Evolutionary conservation across 2,113 vertebrate genomes (phyloP).

Genomic region (Pollimyrus isidori): DNA sequence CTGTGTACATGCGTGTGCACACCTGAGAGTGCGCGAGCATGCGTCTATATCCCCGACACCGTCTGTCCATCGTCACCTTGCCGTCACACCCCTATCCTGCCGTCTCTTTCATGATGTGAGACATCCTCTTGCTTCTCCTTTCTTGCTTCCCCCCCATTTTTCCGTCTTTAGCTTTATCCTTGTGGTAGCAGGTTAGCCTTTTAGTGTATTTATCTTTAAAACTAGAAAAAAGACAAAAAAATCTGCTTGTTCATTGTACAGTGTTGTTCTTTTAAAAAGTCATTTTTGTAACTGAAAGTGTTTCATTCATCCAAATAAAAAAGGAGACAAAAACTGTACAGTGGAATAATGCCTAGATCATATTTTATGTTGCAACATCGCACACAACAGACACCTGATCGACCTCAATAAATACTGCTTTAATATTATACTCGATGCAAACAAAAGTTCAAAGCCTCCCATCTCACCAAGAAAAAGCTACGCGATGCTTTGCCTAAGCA

Average conservation of each 20-base stretch:
- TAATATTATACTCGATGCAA: not conserved
- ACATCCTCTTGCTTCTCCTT: constrained; percentile 31
- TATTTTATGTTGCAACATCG: not conserved
- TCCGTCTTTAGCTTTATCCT: constrained; percentile 41
- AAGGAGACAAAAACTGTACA: constrained; percentile 66
- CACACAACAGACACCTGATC: not conserved
- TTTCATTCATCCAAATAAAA: constrained; percentile 75
- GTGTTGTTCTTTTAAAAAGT: constrained; percentile 73
- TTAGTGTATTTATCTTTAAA: constrained; percentile 72
- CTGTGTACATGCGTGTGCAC: constrained; percentile 9
- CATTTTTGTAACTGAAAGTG: constrained; percentile 78
- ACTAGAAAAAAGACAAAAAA: constrained; percentile 52
- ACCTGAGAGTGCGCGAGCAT: constrained; percentile 3
- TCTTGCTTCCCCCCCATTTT: constrained; percentile 37
- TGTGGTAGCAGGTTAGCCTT: constrained; percentile 68
- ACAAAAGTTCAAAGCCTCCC: not conserved
- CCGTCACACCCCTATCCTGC: constrained; percentile 12
- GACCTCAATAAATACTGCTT: not conserved
- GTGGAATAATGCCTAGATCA: constrained; percentile 34
- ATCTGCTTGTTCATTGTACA: constrained; percentile 74
- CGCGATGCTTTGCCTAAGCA: not conserved
- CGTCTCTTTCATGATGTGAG: constrained; percentile 47
- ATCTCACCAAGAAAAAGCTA: not conserved
- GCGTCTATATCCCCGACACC: not conserved
- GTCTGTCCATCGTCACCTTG: not conserved